Evolutionary conservation across 2,113 vertebrate species (phyloP).

Genomic region (Pelobates fuscus): DNA sequence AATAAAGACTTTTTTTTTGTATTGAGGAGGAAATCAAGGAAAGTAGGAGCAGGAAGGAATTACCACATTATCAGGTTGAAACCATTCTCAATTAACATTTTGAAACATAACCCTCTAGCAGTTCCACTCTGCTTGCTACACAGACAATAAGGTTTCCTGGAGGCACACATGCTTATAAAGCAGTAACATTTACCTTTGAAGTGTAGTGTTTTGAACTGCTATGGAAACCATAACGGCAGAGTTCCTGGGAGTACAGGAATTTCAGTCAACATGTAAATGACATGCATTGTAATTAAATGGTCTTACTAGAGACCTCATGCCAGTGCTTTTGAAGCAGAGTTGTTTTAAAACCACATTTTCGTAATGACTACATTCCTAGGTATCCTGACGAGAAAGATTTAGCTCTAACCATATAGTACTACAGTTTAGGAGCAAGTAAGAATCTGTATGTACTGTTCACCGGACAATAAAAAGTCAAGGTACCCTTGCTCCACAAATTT

Average conservation of each 20-base stretch:
- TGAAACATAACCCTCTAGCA: background rate
- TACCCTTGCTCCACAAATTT: no score
- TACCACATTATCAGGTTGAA: conserved; percentile 24
- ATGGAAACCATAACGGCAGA: conserved; percentile 9
- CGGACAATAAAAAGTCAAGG: no score
- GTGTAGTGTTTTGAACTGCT: conserved; percentile 27
- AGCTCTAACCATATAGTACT: no score
- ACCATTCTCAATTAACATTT: conserved; percentile 4
- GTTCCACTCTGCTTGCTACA: conserved; percentile 7
- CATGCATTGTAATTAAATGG: background rate
- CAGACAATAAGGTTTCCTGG: conserved; percentile 24
- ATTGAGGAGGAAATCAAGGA: conserved; percentile 20
- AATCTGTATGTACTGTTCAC: no score
- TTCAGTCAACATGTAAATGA: conserved; percentile 10
- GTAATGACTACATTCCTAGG: no score
- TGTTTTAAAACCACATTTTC: no score
- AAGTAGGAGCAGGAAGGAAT: conserved; percentile 24
- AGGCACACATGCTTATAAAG: conserved; percentile 48
- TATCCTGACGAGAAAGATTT: no score
- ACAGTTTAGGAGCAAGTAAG: no score
- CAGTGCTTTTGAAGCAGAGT: background rate
- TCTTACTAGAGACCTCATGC: background rate
- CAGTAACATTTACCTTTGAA: conserved; percentile 25
- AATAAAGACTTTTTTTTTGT: background rate
- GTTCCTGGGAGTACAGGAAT: background rate